Base-by-base conservation (phyloP, 2,888 invertebrate genomes). In the Sinodicranocentrus sp. region DNA sequence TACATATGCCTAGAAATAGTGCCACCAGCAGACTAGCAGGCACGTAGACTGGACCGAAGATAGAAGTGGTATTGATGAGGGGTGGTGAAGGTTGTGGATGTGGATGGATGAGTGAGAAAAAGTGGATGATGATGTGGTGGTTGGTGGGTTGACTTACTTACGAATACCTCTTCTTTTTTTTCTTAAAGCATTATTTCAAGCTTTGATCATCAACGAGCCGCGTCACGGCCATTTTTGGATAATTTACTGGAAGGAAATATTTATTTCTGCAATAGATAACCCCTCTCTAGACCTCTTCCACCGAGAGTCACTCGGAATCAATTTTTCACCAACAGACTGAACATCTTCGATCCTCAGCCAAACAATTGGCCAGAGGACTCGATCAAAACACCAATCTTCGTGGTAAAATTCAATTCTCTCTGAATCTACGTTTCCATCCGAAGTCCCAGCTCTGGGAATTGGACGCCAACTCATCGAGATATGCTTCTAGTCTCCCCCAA, bases 291-390 rank as follows among this genome's bases (percentile, higher is more conserved):
- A 80, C 77, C 78, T 85, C 86, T 86, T 86, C 84, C 78, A 76
- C 87, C 84, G 87, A 84, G 87, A 80, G 87, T 63, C 87, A 87
- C 87, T 84, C 87, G 83, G 87, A 28, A 67, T 70, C 25, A 70
- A 48, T n/a, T 63, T 63, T 57, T 5, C 73, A 63, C 52, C 48
- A n/a, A n/a, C n/a, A 57, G 57, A 57, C 25, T 57, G 57, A 57
- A 25, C 25, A 6, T 1, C n/a, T 25, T 3, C 57, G 25, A 57
- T 57, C 57, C 10, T 57, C 8, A 8, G 25, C 13, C 48, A n/a
- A n/a, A n/a, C 33, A 33, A 33, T 33, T 33, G 33, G 33, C 33
- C 33, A 33, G n/a, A n/a, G n/a, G n/a, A n/a, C n/a, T n/a, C n/a
- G n/a, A n/a, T n/a, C n/a, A n/a, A n/a, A n/a, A 39, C 39, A 48